Evolutionary conservation across 2,113 vertebrate genomes (phyloP).

Genomic region (Sylvicapra grimmia): DNA sequence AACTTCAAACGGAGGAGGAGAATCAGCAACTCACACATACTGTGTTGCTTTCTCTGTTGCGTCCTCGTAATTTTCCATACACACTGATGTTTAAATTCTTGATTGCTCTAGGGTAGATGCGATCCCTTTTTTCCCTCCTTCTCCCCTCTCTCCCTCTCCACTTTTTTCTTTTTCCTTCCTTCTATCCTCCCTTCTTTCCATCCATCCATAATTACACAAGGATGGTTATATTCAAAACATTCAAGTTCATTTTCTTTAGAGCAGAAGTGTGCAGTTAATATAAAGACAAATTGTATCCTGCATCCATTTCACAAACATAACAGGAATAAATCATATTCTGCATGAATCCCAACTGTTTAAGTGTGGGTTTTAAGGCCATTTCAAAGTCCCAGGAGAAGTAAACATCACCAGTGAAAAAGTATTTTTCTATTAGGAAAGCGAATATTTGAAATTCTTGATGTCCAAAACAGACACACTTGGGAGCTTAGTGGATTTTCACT

Average conservation of each 20-base stretch:
- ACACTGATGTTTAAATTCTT: accelerated
- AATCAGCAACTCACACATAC: not conserved
- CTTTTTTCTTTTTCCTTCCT: accelerated
- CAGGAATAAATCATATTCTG: not conserved
- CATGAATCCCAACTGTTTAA: not conserved
- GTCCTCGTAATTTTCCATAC: accelerated
- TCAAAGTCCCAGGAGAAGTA: not conserved
- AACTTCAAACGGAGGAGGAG: not conserved
- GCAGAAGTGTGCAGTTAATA: not conserved
- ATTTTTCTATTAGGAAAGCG: not conserved
- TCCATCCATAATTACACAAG: not conserved
- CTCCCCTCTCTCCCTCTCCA: accelerated
- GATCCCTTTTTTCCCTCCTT: accelerated
- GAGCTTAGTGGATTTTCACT: not conserved
- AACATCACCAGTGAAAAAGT: not conserved
- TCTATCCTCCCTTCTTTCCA: too few relatives aligned
- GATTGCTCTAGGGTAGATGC: not conserved
- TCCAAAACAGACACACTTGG: not conserved
- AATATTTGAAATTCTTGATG: not conserved
- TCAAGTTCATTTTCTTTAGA: not conserved
- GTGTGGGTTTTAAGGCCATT: not conserved
- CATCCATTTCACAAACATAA: not conserved
- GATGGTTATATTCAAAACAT: conserved; percentile 51
- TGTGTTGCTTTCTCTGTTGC: not conserved
- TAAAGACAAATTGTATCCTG: not conserved